A percentile compares a stretch with the other conserved stretches of the same genome.
Conservation (phyloP, 1,140 invertebrate genomes). For the Drosophila trapezifrons region DNA sequence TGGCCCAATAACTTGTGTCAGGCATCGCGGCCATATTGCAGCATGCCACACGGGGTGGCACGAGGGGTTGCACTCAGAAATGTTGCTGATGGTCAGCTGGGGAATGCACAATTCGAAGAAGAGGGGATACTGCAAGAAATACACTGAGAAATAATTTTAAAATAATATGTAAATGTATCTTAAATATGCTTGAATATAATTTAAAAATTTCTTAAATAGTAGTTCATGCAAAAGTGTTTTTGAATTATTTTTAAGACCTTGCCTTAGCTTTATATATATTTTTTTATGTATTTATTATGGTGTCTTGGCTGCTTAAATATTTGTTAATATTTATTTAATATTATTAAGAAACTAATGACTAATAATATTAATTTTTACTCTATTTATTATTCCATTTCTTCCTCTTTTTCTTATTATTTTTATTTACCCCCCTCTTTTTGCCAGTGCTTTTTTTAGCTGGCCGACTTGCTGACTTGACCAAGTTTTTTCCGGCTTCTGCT, state of each 20-base stretch:
- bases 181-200: background rate
- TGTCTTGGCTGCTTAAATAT: too few species aligned
- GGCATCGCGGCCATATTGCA: slow-evolving; percentile 47
- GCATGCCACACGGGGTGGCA: slow-evolving; percentile 34
- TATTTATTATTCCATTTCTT: too few species aligned
- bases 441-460: slow-evolving; percentile 12
- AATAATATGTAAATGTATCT: background rate
- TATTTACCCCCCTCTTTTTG: background rate
- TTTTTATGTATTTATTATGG: too few species aligned
- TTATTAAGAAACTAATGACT: too few species aligned
- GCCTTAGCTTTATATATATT: too few species aligned
- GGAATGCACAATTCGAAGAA: slow-evolving; percentile 36
- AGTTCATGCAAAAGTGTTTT: too few species aligned
- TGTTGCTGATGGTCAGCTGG: slow-evolving; percentile 52
- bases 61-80: slow-evolving; percentile 45
- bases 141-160: background rate
- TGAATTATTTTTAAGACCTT: too few species aligned
- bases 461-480: slow-evolving; percentile 64
- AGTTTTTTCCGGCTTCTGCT: slow-evolving; percentile 28
- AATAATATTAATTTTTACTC: background rate
- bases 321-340: too few species aligned
- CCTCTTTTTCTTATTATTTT: too few species aligned
- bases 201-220: too few species aligned
- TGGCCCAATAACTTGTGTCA: slow-evolving; percentile 51
- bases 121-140: background rate